These are phyloP conservation scores for Hylaea fasciaria DNA, from an alignment of 2,888 invertebrate genomes.

Conservation along the genomic window DNA sequence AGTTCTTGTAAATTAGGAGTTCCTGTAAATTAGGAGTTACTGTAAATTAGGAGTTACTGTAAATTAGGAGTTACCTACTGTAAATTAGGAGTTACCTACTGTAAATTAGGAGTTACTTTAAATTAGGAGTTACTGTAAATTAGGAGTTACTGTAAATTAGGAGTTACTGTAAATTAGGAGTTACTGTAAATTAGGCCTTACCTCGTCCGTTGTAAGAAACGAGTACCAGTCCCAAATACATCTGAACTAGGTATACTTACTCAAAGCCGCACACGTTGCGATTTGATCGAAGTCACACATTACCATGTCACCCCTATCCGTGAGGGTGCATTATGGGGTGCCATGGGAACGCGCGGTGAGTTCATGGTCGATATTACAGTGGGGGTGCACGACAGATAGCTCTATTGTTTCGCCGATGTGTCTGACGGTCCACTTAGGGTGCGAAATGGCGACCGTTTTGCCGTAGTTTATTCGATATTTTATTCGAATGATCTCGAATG, in stretches of 20 bases:
- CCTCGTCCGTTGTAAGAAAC: not conserved
- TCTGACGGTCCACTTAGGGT: not conserved
- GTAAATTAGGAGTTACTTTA: no score
- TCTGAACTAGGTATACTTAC: not conserved
- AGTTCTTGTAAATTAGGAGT: no score
- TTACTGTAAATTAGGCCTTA: not conserved
- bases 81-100: no score
- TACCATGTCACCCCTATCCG: not conserved
- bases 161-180: no score
- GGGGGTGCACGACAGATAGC: constrained; percentile 17
- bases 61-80: no score
- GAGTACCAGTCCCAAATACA: not conserved
- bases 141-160: no score
- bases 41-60: no score
- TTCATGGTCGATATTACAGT: constrained; percentile 19
- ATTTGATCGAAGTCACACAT: constrained; percentile 4
- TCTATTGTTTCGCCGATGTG: constrained; percentile 13
- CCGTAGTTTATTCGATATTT: no score
- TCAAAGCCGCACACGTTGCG: not conserved
- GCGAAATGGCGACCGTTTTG: no score
- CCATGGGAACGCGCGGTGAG: constrained; percentile 27
- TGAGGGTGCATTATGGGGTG: constrained; percentile 17
- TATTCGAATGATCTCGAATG: no score
- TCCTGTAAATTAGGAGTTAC: no score
- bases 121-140: no score